These are phyloP conservation scores for Morpho achilles DNA, from an alignment of 2,888 invertebrate genomes.

Conservation along the genomic window DNA sequence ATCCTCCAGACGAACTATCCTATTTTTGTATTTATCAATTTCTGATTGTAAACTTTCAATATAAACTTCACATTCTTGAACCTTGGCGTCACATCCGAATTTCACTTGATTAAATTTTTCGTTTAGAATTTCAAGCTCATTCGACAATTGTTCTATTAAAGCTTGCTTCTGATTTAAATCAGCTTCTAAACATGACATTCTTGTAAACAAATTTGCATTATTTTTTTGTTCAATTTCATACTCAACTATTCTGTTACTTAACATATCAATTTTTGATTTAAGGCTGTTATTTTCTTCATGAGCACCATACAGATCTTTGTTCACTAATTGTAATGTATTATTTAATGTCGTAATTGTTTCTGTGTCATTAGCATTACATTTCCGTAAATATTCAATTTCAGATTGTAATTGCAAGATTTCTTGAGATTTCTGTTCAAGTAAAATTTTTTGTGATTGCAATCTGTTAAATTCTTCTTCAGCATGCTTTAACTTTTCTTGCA, in stretches of 20 bases:
- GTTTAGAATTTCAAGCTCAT: slow-evolving; percentile 51
- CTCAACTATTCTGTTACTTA: slow-evolving; percentile 62
- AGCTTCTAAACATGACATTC: slow-evolving; percentile 56
- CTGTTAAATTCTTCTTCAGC: slow-evolving; percentile 61
- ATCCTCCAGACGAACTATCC: slow-evolving; percentile 83
- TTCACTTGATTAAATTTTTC: slow-evolving; percentile 58
- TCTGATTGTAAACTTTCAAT: slow-evolving; percentile 86
- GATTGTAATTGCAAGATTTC: slow-evolving; percentile 41
- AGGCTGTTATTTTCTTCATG: slow-evolving; percentile 48
- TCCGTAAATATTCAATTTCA: slow-evolving; percentile 32
- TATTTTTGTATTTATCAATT: slow-evolving; percentile 80
- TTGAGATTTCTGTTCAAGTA: slow-evolving; percentile 48
- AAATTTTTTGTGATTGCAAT: slow-evolving; percentile 46
- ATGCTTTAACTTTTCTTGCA: slow-evolving; percentile 60
- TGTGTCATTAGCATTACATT: slow-evolving; percentile 27
- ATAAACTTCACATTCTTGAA: slow-evolving; percentile 86
- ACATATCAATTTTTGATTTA: slow-evolving; percentile 49
- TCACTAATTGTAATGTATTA: slow-evolving; percentile 40
- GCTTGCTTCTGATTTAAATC: slow-evolving; percentile 59
- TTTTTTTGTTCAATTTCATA: slow-evolving; percentile 66
- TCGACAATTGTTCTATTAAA: slow-evolving; percentile 51
- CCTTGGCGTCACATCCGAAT: slow-evolving; percentile 81
- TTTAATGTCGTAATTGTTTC: slow-evolving; percentile 46
- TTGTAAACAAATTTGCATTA: slow-evolving; percentile 55
- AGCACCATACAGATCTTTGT: slow-evolving; percentile 44